Base-by-base conservation (phyloP, 2,797 vertebrate species). In the Tachyglossus aculeatus region DNA sequence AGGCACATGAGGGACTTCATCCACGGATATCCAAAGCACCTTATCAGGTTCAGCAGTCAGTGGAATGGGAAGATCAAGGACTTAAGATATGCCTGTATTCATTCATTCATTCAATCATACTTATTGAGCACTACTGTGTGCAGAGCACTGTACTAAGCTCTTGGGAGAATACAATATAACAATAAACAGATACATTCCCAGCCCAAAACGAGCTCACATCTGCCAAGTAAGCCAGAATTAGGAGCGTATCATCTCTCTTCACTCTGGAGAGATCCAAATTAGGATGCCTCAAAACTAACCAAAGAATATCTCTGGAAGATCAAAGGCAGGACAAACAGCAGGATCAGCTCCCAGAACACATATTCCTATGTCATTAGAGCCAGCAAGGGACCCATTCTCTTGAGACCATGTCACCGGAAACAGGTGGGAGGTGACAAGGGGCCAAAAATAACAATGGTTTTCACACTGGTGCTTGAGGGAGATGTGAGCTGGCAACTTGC, bases 341-440 rank as follows among this genome's bases (percentile, higher is more conserved):
- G 61, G 18, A 57, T 59, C 34, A 2, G 14, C 10, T 51, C 43
- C 14, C 16, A 5, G 31, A 71, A 37, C 27, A 58, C 25, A 40
- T 39, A 67, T 78, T 63, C 77, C 68, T 32, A 44, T 48, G 65
- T 43, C 68, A 52, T 67, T 48, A 39, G 47, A 4, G 16, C 24
- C 45, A 29, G 38, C 22, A 4, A 15, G 14, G 27, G 31, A 33
- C 54, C 64, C 32, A 9, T 63, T 58, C 45, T 54, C 12, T n/a
- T n/a, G n/a, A n/a, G n/a, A n/a, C 50, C 29, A 32, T 22, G 50
- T 57, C 63, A 55, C 18, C 58, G 57, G 32, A 77, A 60, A 53
- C 37, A 51, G 74, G 77, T 24, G 54, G 47, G 69, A 67, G 68
- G 58, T 61, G 72, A 78, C 53, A 72, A 24, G 24, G 8, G 6